Percentiles rank a stretch among this genome's conserved stretches.
phyloP scores from a whole-genome alignment of 2,888 invertebrate genomes.

The Metalampra italica region DNA sequence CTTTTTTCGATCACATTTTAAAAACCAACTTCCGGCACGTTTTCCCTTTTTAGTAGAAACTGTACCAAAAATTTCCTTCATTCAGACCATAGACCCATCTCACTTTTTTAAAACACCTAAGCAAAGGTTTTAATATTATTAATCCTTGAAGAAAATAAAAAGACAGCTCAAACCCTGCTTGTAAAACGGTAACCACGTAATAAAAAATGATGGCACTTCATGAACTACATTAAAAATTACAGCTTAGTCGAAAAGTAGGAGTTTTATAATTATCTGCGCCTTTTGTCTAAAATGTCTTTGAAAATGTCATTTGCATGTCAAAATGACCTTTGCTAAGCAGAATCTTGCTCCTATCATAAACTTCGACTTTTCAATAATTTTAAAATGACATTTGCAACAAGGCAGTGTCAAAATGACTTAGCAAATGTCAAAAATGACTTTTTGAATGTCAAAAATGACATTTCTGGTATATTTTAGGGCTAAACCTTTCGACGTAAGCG shows the following conservation, averaged over 20 bases:
- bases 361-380: too few species aligned
- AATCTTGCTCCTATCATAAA: too few species aligned
- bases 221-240: constrained; percentile 13
- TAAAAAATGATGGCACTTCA: constrained; percentile 21
- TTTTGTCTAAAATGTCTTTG: neutral
- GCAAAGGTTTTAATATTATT: neutral
- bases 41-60: constrained; percentile 11
- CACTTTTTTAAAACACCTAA: constrained; percentile 4
- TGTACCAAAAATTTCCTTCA: constrained; percentile 12
- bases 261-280: neutral
- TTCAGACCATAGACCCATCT: constrained; percentile 10
- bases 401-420: neutral
- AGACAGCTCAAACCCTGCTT: constrained; percentile 4
- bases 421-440: neutral
- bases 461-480: neutral
- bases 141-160: neutral
- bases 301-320: too few species aligned
- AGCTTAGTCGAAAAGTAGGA: neutral
- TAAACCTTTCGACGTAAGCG: neutral
- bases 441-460: neutral
- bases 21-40: constrained; percentile 24
- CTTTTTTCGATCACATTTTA: constrained; percentile 50
- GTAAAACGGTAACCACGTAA: constrained; percentile 13
- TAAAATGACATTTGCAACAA: too few species aligned
- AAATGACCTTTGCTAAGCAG: too few species aligned